phyloP scores from a whole-genome alignment of 2,113 vertebrate species.

The Malurus melanocephalus region DNA sequence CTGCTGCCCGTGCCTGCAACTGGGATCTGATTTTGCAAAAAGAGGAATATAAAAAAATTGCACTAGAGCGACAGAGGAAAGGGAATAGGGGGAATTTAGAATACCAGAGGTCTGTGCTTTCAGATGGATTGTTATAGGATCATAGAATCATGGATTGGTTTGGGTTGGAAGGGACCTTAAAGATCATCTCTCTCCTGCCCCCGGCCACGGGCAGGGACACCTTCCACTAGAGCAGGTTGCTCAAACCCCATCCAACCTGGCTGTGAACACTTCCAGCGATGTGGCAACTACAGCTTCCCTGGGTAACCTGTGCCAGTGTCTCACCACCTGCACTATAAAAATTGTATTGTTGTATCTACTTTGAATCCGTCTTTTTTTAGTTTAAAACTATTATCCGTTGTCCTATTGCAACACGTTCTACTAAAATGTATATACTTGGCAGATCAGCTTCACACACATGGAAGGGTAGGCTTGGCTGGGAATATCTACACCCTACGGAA shows the following conservation, averaged over 20 bases:
- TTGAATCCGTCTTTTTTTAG: not conserved
- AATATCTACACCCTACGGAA: not conserved
- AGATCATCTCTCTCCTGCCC: accelerated
- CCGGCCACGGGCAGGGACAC: accelerated
- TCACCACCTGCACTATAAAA: accelerated
- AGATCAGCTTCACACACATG: not conserved
- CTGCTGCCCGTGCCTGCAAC: not conserved
- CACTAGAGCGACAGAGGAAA: not conserved
- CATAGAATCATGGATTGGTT: not conserved
- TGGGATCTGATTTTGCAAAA: not conserved
- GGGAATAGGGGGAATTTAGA: not conserved
- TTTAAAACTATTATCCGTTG: not conserved
- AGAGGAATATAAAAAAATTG: not conserved
- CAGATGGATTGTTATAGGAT: not conserved
- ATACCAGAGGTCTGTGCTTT: not conserved
- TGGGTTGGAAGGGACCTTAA: not conserved
- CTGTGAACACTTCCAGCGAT: not conserved
- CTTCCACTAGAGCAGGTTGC: not conserved
- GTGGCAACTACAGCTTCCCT: accelerated
- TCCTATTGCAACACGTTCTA: not conserved
- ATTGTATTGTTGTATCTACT: not conserved
- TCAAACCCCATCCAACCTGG: not conserved
- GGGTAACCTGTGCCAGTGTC: not conserved
- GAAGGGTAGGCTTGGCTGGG: not conserved
- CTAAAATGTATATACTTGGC: not conserved